These are phyloP conservation scores for Euspilapteryx auroguttella DNA, from an alignment of 2,888 invertebrate species.

Conservation along the genomic window DNA sequence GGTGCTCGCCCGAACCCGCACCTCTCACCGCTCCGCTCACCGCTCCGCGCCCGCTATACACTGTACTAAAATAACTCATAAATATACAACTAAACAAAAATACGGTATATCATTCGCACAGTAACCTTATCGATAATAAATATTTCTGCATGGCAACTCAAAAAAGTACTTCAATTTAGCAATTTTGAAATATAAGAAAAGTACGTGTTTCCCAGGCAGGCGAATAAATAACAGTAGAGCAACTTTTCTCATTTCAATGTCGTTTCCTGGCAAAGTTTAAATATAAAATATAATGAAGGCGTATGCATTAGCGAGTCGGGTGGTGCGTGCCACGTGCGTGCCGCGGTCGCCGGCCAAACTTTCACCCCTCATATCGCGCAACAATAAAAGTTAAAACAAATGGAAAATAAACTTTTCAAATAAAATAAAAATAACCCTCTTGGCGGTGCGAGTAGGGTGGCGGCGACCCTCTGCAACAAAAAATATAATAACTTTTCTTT, in stretches of 20 bases:
- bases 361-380: conserved; percentile 41
- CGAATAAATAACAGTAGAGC: conserved; percentile 25
- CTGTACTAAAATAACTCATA: too few relatives aligned
- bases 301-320: conserved; percentile 58
- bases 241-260: conserved; percentile 59
- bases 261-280: conserved; percentile 52
- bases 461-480: conserved; percentile 52
- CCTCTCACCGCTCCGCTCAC: too few relatives aligned
- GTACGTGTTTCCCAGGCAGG: too few relatives aligned
- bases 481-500: conserved; percentile 63
- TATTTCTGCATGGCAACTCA: too few relatives aligned
- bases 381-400: conserved; percentile 58
- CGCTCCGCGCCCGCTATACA: too few relatives aligned
- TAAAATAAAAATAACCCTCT: conserved; percentile 61
- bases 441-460: conserved; percentile 50
- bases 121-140: too few relatives aligned
- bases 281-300: conserved; percentile 58
- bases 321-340: conserved; percentile 35
- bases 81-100: too few relatives aligned
- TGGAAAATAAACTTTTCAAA: conserved; percentile 60
- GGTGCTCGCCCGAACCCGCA: too few relatives aligned
- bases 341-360: conserved; percentile 16
- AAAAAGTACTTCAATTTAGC: too few relatives aligned
- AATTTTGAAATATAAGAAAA: too few relatives aligned
- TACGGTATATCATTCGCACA: too few relatives aligned